These are phyloP conservation scores for Brachynemurus nebulosus DNA, from an alignment of 2,888 invertebrate genomes.

Conservation along the genomic window DNA sequence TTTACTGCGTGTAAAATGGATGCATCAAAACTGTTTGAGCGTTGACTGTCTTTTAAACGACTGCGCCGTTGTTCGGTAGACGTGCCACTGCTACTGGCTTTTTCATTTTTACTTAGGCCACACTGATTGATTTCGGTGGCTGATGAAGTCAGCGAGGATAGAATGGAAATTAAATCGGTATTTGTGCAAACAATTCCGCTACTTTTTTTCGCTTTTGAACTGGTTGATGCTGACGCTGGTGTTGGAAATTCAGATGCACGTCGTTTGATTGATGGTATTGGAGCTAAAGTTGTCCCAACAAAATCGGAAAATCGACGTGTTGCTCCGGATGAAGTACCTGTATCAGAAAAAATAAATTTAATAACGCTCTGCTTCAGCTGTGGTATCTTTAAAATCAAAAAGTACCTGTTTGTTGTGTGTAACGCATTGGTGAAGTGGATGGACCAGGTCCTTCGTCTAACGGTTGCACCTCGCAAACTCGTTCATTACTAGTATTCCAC, in stretches of 20 bases:
- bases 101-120: conserved; percentile 29
- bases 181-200: conserved; percentile 66
- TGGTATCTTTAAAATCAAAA: conserved; percentile 16
- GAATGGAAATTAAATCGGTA: conserved; percentile 65
- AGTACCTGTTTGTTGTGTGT: conserved; percentile 38
- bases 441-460: conserved; percentile 45
- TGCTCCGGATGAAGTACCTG: neutral
- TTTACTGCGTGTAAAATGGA: conserved; percentile 48
- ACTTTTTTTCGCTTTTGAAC: conserved; percentile 16
- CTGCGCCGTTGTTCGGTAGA: conserved; percentile 37
- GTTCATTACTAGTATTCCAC: conserved; percentile 67
- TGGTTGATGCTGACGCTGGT: conserved; percentile 22
- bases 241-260: conserved; percentile 65
- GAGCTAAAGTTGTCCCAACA: conserved; percentile 43
- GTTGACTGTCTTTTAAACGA: conserved; percentile 50
- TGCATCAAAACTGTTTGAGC: conserved; percentile 75
- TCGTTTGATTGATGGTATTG: conserved; percentile 43
- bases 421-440: conserved; percentile 39
- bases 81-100: conserved; percentile 16
- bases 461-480: conserved; percentile 68
- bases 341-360: neutral
- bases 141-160: conserved; percentile 64
- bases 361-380: neutral
- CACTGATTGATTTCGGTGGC: conserved; percentile 65
- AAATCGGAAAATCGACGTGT: conserved; percentile 58